A percentile compares a stretch with the other conserved stretches of the same genome.
Evolutionary conservation across 2,113 vertebrate genomes (phyloP).

Genomic region (Sigmodon hispidus): DNA sequence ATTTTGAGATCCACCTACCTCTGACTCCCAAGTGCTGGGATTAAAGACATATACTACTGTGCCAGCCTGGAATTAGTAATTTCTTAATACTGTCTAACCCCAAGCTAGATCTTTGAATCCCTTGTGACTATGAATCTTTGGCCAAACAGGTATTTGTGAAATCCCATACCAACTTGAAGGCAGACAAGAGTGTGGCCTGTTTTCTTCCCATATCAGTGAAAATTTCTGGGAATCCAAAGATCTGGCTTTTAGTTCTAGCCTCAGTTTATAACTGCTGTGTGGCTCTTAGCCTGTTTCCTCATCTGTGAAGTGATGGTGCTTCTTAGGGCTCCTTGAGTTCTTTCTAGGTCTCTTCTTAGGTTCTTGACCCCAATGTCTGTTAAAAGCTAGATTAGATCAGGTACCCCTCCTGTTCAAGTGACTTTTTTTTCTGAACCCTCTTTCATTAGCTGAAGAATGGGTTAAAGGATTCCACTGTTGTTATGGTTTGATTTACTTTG

Average conservation of each 20-base stretch:
- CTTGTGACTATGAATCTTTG: constrained; percentile 37
- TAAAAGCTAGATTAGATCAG: not conserved
- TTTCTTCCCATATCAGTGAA: not conserved
- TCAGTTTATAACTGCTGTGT: not conserved
- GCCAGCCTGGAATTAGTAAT: not conserved
- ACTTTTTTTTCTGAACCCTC: constrained; percentile 21
- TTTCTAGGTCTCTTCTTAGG: constrained; percentile 20
- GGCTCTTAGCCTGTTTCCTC: not conserved
- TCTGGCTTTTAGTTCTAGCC: constrained; percentile 22
- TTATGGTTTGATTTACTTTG: constrained; percentile 18
- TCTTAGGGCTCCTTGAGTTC: not conserved
- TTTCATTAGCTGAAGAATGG: constrained; percentile 14
- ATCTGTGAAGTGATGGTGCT: constrained; percentile 32
- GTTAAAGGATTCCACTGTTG: not conserved
- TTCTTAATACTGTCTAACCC: not conserved
- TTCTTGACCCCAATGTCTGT: not conserved
- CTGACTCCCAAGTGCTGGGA: not conserved
- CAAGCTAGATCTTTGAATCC: constrained; percentile 39
- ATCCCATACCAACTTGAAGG: not conserved
- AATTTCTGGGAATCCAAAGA: constrained; percentile 17
- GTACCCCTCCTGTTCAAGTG: not conserved
- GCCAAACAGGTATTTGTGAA: not conserved
- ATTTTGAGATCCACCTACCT: not conserved
- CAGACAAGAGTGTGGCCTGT: not conserved
- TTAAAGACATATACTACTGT: not conserved